Evolutionary conservation across 2,797 vertebrate genomes (phyloP), one percentile per base, ranked within the genome.

Genomic region (Notolepis coatsorum): DNA sequence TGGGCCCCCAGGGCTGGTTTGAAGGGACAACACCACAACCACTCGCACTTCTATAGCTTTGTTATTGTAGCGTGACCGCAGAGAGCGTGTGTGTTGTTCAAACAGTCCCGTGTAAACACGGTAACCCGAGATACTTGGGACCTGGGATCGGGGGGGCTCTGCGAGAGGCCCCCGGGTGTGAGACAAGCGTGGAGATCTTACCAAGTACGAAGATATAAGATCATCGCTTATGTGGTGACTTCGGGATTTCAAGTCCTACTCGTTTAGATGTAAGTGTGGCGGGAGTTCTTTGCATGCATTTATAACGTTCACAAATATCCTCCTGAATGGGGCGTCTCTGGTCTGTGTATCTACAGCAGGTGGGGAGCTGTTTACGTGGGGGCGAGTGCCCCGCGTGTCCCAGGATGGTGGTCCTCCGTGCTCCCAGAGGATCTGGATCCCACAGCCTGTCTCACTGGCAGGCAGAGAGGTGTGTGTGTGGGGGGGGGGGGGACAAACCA

Each of bases 1-100:
- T 27, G 47, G n/a, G n/a, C 41, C 48, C 31, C 45, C 8, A 1
- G 17, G 49, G 41, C 79, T 85, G 81, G 61, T 88, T 23, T 43
- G 13, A 43, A 35, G 78, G 63, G 76, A 73, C 82, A 48, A 24
- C 73, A 9, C 84, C 83, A 87, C 89, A 87, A 38, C 28, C 90
- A 91, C 85, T 90, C 89, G 87, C 83, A 84, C 88, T 80, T n/a
- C 35, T 37, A 12, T 81, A 85, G 86, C 85, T 88, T 2, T 91
- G 80, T 53, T 77, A 59, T 75, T 81, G 21, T 30, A 68, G 39
- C 7, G 23, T 49, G 53, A 75, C 67, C 64, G 28, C 49, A 73
- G 60, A 56, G 64, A 56, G 64, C 65, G 61, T 48, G 50, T 20
- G 1, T 31, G 35, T 61, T 69, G 30, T 71, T 17, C 47, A 15